Evolutionary conservation across 2,797 vertebrate genomes (phyloP).

Genomic region (Anguilla obscura): DNA sequence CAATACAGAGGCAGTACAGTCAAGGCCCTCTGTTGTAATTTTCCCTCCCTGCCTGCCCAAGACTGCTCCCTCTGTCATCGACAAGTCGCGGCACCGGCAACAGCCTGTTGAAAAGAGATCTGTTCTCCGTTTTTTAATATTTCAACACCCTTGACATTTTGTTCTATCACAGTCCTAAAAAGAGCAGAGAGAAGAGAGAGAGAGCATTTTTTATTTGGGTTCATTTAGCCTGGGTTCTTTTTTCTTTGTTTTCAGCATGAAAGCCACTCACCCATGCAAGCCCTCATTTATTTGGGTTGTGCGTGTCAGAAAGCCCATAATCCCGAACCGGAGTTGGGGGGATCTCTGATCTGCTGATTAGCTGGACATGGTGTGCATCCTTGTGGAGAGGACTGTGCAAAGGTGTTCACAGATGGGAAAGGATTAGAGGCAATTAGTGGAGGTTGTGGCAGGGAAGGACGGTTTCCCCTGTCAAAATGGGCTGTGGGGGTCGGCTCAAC

Average conservation of each 20-base stretch:
- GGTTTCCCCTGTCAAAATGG: neutral
- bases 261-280: slow-evolving; percentile 30
- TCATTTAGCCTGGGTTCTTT: slow-evolving; percentile 47
- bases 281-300: slow-evolving; percentile 45
- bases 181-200: slow-evolving; percentile 43
- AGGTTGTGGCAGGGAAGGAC: slow-evolving; percentile 51
- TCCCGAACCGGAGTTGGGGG: slow-evolving; percentile 40
- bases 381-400: slow-evolving; percentile 18
- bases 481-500: neutral
- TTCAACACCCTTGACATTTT: slow-evolving; percentile 64
- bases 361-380: slow-evolving; percentile 35
- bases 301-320: slow-evolving; percentile 39
- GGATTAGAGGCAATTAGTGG: slow-evolving; percentile 43
- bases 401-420: neutral
- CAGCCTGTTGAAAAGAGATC: slow-evolving; percentile 54
- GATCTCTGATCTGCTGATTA: slow-evolving; percentile 48
- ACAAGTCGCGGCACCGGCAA: slow-evolving; percentile 6
- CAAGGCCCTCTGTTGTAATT: neutral
- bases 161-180: slow-evolving; percentile 59
- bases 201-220: slow-evolving; percentile 36
- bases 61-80: neutral
- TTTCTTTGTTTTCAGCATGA: slow-evolving; percentile 30
- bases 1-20: neutral
- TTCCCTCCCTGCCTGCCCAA: too few species aligned
- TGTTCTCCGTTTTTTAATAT: slow-evolving; percentile 64